Conservation (phyloP, 1,140 invertebrate species). For the Panagrolaimus sp. region DNA sequence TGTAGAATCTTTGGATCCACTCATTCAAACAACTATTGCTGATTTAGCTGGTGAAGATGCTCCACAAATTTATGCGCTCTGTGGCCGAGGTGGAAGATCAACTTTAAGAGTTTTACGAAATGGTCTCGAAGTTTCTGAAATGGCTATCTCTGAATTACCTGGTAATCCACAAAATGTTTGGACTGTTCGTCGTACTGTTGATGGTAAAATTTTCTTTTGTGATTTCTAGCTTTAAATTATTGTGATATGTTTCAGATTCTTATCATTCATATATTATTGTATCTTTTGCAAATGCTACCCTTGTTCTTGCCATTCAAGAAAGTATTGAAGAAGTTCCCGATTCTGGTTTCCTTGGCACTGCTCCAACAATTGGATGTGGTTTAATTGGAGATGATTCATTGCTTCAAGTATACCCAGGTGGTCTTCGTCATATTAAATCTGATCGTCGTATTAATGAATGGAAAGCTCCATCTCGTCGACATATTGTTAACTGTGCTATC, state of each 20-base stretch:
- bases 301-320: conserved; percentile 97
- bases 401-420: conserved; percentile 96
- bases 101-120: conserved; percentile 81
- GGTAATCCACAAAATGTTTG: conserved; percentile 99
- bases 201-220: too few species aligned
- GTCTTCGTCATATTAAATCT: conserved; percentile 92
- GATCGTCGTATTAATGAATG: conserved; percentile 98
- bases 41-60: conserved; percentile 89
- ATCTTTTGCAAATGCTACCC: conserved; percentile 97
- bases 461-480: conserved; percentile 94
- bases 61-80: conserved; percentile 90
- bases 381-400: conserved; percentile 93
- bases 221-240: too few species aligned
- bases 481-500: conserved; percentile 92
- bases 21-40: conserved; percentile 69
- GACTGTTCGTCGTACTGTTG: conserved; percentile 91
- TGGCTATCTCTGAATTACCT: conserved; percentile 97
- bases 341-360: conserved; percentile 96
- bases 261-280: conserved; percentile 99
- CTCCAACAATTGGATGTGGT: conserved; percentile 90
- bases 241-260: too few species aligned
- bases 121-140: conserved; percentile 94
- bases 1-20: conserved; percentile 90
- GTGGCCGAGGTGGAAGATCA: conserved; percentile 87
- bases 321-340: conserved; percentile 99